Conservation (phyloP, 1,140 invertebrate genomes). For the Drosophila quadrilineata region DNA sequence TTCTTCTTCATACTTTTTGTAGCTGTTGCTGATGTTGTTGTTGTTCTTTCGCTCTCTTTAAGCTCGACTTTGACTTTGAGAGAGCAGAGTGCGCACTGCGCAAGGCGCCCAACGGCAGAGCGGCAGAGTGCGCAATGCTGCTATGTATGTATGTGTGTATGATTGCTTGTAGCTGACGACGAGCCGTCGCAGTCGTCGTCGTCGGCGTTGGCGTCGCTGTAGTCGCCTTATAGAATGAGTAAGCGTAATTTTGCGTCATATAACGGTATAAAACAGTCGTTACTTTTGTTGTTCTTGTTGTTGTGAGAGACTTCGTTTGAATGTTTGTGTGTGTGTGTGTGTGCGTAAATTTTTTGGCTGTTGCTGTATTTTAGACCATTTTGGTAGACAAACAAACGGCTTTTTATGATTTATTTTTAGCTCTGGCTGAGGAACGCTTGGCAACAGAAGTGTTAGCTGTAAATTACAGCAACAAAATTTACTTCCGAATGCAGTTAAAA, state of each 20-base stretch:
- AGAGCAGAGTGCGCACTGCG: neutral
- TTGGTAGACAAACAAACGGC: slow-evolving; percentile 75
- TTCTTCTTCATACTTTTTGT: slow-evolving; percentile 7
- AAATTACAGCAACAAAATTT: slow-evolving; percentile 48
- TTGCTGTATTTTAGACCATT: slow-evolving; percentile 76
- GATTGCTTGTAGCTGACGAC: too few species aligned
- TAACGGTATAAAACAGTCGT: slow-evolving; percentile 70
- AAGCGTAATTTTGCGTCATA: slow-evolving; percentile 78
- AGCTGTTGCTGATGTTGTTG: slow-evolving; percentile 27
- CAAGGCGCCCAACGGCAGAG: neutral
- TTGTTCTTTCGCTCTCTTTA: slow-evolving; percentile 29
- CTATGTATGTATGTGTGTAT: slow-evolving; percentile 42
- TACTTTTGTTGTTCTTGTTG: slow-evolving; percentile 55
- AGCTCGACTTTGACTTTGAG: slow-evolving; percentile 6
- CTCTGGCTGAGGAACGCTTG: slow-evolving; percentile 50
- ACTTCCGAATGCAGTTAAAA: slow-evolving; percentile 68
- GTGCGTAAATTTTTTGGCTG: slow-evolving; percentile 49
- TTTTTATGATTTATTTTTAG: slow-evolving; percentile 75
- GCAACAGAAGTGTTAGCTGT: slow-evolving; percentile 66
- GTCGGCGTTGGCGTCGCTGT: slow-evolving; percentile 19
- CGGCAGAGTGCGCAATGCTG: neutral
- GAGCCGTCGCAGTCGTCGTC: slow-evolving; percentile 28
- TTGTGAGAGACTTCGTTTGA: slow-evolving; percentile 7
- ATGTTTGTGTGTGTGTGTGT: slow-evolving; percentile 8
- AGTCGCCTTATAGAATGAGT: slow-evolving; percentile 61